Evolutionary conservation across 2,113 vertebrate genomes (phyloP).

Genomic region (Brachionichthys hirsutus): DNA sequence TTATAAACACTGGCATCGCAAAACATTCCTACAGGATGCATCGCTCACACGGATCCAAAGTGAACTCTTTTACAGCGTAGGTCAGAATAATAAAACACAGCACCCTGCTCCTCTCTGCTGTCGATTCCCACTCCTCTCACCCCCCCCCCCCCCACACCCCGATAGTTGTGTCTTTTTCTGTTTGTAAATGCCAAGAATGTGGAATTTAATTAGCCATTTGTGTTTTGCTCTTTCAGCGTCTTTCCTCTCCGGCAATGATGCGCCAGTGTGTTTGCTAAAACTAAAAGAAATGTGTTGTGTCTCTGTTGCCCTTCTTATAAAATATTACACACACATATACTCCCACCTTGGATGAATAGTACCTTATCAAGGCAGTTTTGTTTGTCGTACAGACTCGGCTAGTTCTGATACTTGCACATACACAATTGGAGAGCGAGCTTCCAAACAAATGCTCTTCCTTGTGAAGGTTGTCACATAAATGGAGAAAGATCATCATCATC

Average conservation of each 20-base stretch:
- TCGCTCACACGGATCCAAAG: conserved; percentile 46
- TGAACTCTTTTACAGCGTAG: conserved; percentile 48
- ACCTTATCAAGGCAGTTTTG: too few species aligned
- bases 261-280: neutral
- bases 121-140: neutral
- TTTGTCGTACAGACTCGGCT: too few species aligned
- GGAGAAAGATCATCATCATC: neutral
- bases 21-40: conserved; percentile 52
- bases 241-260: neutral
- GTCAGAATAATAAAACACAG: conserved; percentile 15
- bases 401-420: too few species aligned
- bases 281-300: neutral
- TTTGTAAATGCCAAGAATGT: conserved; percentile 6
- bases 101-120: conserved; percentile 1
- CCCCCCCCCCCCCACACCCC: neutral
- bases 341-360: too few species aligned
- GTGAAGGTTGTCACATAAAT: neutral
- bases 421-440: too few species aligned
- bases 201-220: conserved; percentile 9
- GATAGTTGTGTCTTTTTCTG: neutral
- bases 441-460: neutral
- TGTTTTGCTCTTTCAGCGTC: conserved; percentile 23
- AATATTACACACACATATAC: conserved; percentile 10
- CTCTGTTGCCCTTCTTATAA: conserved; percentile 1
- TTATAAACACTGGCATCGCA: conserved; percentile 44